phyloP scores from a whole-genome alignment of 2,113 vertebrate genomes.

The Scophthalmus maximus region DNA sequence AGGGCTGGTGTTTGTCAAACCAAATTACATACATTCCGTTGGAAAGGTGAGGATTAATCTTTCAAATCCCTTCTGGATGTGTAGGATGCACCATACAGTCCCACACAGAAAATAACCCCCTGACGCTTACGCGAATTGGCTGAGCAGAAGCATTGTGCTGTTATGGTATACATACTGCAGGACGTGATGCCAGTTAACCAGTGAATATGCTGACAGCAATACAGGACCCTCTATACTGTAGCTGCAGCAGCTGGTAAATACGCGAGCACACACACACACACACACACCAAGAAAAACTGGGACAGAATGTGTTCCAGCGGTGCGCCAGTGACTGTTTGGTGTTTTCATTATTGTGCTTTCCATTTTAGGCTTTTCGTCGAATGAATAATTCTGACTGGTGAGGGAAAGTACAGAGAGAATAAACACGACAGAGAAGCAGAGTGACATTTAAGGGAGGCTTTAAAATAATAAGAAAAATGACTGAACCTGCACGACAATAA shows the following conservation, averaged over 20 bases:
- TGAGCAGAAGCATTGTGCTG: constrained; percentile 71
- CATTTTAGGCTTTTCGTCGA: constrained; percentile 44
- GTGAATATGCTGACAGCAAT: constrained; percentile 61
- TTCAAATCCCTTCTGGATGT: constrained; percentile 79
- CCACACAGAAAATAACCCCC: constrained; percentile 53
- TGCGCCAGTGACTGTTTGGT: constrained; percentile 20
- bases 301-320: constrained; percentile 29
- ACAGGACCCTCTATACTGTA: constrained; percentile 31
- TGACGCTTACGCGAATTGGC: constrained; percentile 70
- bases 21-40: constrained; percentile 82
- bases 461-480: constrained; percentile 35
- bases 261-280: constrained; percentile 31
- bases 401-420: constrained; percentile 15
- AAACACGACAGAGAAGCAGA: constrained; percentile 18
- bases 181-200: constrained; percentile 44
- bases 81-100: constrained; percentile 65
- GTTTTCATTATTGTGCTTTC: constrained; percentile 51
- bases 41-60: constrained; percentile 82
- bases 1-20: constrained; percentile 82
- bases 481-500: constrained; percentile 17
- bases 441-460: constrained; percentile 24
- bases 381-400: constrained; percentile 44
- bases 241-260: constrained; percentile 42
- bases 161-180: constrained; percentile 65
- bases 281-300: constrained; percentile 50